phyloP scores from a whole-genome alignment of 2,113 vertebrate species.

The Cyprinus carpio region DNA sequence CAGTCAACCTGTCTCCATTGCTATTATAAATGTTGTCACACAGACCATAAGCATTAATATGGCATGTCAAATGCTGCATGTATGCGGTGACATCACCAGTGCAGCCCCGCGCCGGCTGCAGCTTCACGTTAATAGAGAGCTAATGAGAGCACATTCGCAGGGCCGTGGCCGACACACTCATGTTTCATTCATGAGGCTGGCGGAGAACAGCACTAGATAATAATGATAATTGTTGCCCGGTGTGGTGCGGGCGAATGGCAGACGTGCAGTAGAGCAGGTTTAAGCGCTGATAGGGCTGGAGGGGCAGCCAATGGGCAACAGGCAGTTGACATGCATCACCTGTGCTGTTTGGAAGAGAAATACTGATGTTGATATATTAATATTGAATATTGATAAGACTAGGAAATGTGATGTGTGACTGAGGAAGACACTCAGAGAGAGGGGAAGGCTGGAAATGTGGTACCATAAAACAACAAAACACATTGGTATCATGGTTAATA shows the following conservation, averaged over 20 bases:
- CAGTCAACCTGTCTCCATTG: background rate
- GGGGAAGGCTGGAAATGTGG: background rate
- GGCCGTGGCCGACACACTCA: slow-evolving; percentile 20
- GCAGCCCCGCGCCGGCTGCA: background rate
- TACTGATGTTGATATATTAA: background rate
- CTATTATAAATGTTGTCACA: slow-evolving; percentile 13
- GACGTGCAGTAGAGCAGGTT: slow-evolving; percentile 5
- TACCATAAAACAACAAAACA: background rate
- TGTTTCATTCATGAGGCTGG: slow-evolving; percentile 48
- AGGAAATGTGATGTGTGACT: background rate
- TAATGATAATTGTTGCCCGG: slow-evolving; percentile 40
- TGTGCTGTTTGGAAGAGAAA: background rate
- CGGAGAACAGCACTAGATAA: slow-evolving; percentile 27
- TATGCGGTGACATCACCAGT: slow-evolving; percentile 7
- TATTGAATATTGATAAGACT: background rate
- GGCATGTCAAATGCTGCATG: slow-evolving; percentile 27
- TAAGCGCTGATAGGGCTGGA: background rate
- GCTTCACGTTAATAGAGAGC: slow-evolving; percentile 25
- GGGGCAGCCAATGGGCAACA: slow-evolving; percentile 19
- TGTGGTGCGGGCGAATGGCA: background rate
- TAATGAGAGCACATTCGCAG: slow-evolving; percentile 22
- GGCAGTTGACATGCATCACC: slow-evolving; percentile 13
- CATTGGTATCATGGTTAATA: background rate
- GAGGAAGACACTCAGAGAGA: background rate
- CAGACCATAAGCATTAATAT: slow-evolving; percentile 19